Evolutionary conservation across 2,888 invertebrate genomes (phyloP).

Genomic region (Trichopria drosophilae): DNA sequence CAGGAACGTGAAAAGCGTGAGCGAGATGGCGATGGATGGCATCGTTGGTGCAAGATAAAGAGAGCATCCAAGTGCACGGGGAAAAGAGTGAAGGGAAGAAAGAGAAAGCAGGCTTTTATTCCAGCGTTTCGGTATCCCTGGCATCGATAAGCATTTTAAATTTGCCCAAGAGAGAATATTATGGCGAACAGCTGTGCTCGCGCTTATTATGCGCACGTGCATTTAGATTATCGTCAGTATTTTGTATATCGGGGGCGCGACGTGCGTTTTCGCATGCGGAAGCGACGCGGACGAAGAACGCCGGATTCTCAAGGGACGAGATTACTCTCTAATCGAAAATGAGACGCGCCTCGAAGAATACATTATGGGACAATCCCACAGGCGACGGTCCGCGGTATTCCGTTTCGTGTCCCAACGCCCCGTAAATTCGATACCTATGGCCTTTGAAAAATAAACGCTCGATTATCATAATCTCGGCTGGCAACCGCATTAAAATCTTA

Average conservation of each 20-base stretch:
- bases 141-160: constrained; percentile 16
- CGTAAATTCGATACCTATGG: no score
- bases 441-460: no score
- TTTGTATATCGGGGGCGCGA: constrained; percentile 19
- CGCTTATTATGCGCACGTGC: constrained; percentile 36
- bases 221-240: constrained; percentile 35
- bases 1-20: no score
- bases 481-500: no score
- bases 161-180: constrained; percentile 27
- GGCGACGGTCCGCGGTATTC: no score
- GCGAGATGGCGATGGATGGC: not conserved
- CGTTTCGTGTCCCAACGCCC: no score
- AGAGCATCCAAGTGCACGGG: not conserved
- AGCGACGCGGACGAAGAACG: constrained; percentile 8
- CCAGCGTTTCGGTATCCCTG: not conserved
- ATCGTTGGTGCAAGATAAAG: constrained; percentile 1
- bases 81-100: not conserved
- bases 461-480: no score
- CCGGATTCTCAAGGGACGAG: constrained; percentile 19
- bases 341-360: constrained; percentile 25
- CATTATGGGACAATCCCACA: no score
- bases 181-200: constrained; percentile 33
- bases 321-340: constrained; percentile 28
- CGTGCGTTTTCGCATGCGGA: no score
- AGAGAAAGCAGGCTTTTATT: not conserved